Percentiles rank a stretch among this genome's conserved stretches.
phyloP scores from a whole-genome alignment of 1,140 invertebrate genomes.

The Saccostrea cuccullata region DNA sequence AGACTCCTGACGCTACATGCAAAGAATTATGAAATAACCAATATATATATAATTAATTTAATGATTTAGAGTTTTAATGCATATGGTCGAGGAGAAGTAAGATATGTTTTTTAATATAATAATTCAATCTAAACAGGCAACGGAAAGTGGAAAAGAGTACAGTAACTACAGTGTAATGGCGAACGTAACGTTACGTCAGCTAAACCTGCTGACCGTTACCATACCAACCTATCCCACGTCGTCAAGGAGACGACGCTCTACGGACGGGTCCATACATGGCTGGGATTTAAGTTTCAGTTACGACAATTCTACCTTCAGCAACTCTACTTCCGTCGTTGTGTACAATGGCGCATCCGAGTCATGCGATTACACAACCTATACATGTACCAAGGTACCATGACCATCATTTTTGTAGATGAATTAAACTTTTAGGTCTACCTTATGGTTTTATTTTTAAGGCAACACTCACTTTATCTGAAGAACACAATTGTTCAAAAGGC shows the following conservation, averaged over 20 bases:
- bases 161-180: not conserved
- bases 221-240: not conserved
- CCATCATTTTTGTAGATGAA: too few species aligned
- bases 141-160: constrained; percentile 8
- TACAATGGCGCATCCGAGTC: not conserved
- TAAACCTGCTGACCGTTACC: not conserved
- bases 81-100: too few species aligned
- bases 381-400: not conserved
- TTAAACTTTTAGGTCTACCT: too few species aligned
- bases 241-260: constrained; percentile 20
- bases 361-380: constrained; percentile 3
- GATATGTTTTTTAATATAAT: too few species aligned
- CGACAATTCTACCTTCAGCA: constrained; percentile 13
- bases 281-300: constrained; percentile 14
- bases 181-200: not conserved
- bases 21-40: too few species aligned
- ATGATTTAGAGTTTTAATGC: too few species aligned
- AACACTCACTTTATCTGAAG: too few species aligned
- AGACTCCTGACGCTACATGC: too few species aligned
- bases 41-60: too few species aligned
- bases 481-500: too few species aligned
- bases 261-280: not conserved
- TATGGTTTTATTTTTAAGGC: too few species aligned
- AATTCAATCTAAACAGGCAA: not conserved
- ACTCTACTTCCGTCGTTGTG: not conserved